A percentile compares a stretch with the other conserved stretches of the same genome.
Evolutionary conservation across 1,140 invertebrate genomes (phyloP).

Genomic region (Drosophila tropicalis): DNA sequence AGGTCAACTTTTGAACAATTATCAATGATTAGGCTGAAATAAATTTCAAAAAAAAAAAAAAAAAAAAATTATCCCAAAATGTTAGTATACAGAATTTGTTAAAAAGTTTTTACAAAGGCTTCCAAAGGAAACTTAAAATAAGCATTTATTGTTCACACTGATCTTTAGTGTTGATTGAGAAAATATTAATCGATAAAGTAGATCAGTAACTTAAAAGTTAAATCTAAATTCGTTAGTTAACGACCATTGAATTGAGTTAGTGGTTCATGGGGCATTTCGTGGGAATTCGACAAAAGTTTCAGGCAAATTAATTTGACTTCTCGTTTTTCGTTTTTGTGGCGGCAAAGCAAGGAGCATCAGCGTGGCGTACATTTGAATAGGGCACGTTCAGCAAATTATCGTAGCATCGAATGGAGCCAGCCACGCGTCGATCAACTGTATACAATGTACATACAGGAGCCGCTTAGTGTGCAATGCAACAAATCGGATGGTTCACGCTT

Average conservation of each 20-base stretch:
- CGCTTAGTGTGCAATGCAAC: slow-evolving; percentile 98
- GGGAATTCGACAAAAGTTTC: too few species aligned
- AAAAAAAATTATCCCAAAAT: too few species aligned
- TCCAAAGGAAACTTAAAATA: too few species aligned
- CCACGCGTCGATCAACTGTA: slow-evolving; percentile 89
- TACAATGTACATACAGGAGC: slow-evolving; percentile 92
- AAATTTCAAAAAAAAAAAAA: background rate
- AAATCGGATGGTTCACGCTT: slow-evolving; percentile 93
- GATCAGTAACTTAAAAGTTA: too few species aligned
- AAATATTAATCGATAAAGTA: too few species aligned
- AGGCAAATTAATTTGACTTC: slow-evolving; percentile 9
- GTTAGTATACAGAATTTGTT: too few species aligned
- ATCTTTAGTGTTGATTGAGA: too few species aligned
- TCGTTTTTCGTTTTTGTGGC: background rate
- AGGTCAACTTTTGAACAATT: background rate
- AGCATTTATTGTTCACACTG: too few species aligned
- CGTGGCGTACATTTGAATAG: slow-evolving; percentile 70
- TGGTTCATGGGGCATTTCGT: too few species aligned
- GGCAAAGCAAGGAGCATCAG: slow-evolving; percentile 84
- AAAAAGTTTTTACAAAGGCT: too few species aligned
- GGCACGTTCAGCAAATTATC: slow-evolving; percentile 89
- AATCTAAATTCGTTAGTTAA: too few species aligned
- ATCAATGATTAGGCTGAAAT: background rate
- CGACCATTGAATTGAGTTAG: too few species aligned
- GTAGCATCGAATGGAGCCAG: slow-evolving; percentile 92